phyloP scores from a whole-genome alignment of 1,140 invertebrate genomes.

The Drosophila watanabei region DNA sequence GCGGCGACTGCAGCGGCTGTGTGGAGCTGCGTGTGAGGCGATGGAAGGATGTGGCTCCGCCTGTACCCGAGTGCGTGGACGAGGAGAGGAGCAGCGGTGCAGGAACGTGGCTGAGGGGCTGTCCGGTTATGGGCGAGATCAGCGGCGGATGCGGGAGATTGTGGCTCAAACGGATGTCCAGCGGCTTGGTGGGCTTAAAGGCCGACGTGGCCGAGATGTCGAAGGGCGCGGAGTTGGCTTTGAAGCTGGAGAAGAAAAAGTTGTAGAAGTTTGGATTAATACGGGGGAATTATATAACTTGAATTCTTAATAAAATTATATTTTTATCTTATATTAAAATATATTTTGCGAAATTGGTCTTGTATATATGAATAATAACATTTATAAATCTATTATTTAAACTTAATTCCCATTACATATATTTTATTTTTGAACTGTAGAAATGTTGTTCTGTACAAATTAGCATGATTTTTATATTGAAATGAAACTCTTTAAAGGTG shows the following conservation, averaged over 20 bases:
- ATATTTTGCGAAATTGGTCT: too few species aligned
- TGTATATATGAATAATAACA: neutral
- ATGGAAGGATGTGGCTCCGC: slow-evolving; percentile 45
- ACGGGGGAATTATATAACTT: neutral
- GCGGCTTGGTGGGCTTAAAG: slow-evolving; percentile 77
- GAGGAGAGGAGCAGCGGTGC: slow-evolving; percentile 67
- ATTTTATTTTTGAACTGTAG: neutral
- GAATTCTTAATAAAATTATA: neutral
- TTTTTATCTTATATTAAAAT: neutral
- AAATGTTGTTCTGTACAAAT: neutral
- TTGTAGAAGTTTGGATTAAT: neutral
- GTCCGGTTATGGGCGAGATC: slow-evolving; percentile 70
- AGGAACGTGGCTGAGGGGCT: slow-evolving; percentile 69
- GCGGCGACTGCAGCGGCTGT: slow-evolving; percentile 70
- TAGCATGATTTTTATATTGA: neutral
- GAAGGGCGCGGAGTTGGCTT: slow-evolving; percentile 78
- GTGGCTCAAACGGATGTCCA: slow-evolving; percentile 64
- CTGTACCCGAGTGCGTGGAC: slow-evolving; percentile 53
- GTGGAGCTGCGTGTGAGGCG: slow-evolving; percentile 68
- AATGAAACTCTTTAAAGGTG: neutral
- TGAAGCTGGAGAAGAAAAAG: slow-evolving; percentile 64
- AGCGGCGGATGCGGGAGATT: slow-evolving; percentile 44
- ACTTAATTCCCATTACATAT: neutral
- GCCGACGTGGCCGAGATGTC: slow-evolving; percentile 77
- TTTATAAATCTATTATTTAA: neutral